Percentiles rank a stretch among this genome's conserved stretches.
phyloP scores from a whole-genome alignment of 2,113 vertebrate species.

The Tachuris rubrigastra region DNA sequence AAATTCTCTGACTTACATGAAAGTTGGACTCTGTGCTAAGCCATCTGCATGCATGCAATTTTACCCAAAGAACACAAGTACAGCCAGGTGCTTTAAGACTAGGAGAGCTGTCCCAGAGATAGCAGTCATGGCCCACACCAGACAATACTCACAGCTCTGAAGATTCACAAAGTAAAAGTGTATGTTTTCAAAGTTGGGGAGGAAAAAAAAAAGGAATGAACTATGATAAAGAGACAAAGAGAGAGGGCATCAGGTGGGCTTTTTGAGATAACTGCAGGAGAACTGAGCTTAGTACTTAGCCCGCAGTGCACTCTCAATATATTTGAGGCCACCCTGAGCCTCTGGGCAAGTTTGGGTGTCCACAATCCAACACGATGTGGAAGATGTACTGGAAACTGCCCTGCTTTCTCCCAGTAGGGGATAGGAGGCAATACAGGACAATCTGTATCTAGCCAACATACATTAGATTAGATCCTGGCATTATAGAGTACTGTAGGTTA shows the following conservation, averaged over 20 bases:
- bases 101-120: not conserved
- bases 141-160: not conserved
- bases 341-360: not conserved
- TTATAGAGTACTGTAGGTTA: not conserved
- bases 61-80: not conserved
- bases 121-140: not conserved
- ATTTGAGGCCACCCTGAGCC: not conserved
- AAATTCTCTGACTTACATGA: not conserved
- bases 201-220: not conserved
- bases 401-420: not conserved
- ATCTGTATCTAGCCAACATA: not conserved
- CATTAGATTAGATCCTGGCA: not conserved
- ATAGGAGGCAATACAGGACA: not conserved
- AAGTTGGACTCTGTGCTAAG: not conserved
- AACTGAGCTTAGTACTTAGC: not conserved
- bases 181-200: not conserved
- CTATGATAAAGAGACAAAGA: not conserved
- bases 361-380: not conserved
- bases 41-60: not conserved
- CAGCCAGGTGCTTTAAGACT: not conserved
- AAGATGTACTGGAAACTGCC: not conserved
- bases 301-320: not conserved
- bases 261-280: not conserved
- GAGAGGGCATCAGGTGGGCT: fast-evolving
- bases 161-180: not conserved